Conservation (phyloP, 30 jellyfish, hydroid and myxozoan species). For the Mastigias papua region DNA sequence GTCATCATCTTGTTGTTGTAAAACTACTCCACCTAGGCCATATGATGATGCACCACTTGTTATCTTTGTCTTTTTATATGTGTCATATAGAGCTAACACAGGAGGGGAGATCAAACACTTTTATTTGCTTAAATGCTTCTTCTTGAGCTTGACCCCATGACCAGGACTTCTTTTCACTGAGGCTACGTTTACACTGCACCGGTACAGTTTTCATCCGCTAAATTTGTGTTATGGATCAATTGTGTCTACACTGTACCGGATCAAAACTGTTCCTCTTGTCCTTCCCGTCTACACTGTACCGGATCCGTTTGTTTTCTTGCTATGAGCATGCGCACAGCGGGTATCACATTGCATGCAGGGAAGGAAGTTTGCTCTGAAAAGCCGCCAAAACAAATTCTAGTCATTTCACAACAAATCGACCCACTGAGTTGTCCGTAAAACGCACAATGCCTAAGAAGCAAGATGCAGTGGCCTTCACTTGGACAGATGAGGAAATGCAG, state of each 20-base stretch:
- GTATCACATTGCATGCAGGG: background rate
- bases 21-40: too few relatives aligned
- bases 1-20: too few relatives aligned
- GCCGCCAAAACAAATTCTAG: background rate
- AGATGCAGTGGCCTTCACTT: constrained; percentile 1
- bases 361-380: background rate
- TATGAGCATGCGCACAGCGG: background rate
- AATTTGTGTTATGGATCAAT: background rate
- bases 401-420: background rate
- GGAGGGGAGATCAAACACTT: too few relatives aligned
- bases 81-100: too few relatives aligned
- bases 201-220: background rate
- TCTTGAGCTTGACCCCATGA: too few relatives aligned
- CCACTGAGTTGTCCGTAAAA: background rate
- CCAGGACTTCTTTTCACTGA: too few relatives aligned
- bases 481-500: constrained; percentile 50
- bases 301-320: background rate
- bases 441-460: background rate
- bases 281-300: background rate
- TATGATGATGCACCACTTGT: too few relatives aligned
- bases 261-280: background rate
- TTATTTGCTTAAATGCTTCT: too few relatives aligned
- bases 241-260: background rate
- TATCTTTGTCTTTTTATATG: too few relatives aligned
- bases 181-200: background rate